These are phyloP conservation scores for Enteromius radiatus DNA, from an alignment of 2,797 vertebrate species.

Conservation along the genomic window DNA sequence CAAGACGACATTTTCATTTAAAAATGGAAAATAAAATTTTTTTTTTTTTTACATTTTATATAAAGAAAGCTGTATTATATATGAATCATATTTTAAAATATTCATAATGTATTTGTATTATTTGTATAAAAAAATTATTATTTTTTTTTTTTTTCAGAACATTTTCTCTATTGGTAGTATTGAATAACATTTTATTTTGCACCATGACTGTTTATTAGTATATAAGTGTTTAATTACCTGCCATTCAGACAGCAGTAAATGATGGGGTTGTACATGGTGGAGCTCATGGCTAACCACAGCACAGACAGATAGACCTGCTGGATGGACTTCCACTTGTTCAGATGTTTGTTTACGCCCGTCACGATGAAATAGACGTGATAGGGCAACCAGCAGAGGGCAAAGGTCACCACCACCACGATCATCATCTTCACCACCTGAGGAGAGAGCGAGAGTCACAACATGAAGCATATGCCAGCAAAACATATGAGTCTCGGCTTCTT, in stretches of 20 bases:
- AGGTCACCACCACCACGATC: conserved; percentile 88
- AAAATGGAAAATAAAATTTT: too few species aligned
- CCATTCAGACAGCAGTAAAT: conserved; percentile 90
- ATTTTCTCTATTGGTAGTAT: background rate
- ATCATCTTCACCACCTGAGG: conserved; percentile 91
- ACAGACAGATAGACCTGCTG: conserved; percentile 87
- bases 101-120: too few species aligned
- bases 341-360: conserved; percentile 80
- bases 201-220: background rate
- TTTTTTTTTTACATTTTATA: too few species aligned
- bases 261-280: conserved; percentile 89
- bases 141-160: too few species aligned
- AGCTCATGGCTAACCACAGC: conserved; percentile 89
- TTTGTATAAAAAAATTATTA: too few species aligned
- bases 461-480: background rate
- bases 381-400: conserved; percentile 89
- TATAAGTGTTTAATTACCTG: conserved; percentile 71
- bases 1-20: too few species aligned
- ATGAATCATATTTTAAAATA: too few species aligned
- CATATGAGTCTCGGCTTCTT: background rate
- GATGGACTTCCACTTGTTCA: conserved; percentile 86
- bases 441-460: conserved; percentile 46
- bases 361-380: conserved; percentile 88
- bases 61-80: too few species aligned
- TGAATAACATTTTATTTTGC: background rate